Conservation (phyloP, 2,888 invertebrate genomes). For the Synanthedon myopaeformis region DNA sequence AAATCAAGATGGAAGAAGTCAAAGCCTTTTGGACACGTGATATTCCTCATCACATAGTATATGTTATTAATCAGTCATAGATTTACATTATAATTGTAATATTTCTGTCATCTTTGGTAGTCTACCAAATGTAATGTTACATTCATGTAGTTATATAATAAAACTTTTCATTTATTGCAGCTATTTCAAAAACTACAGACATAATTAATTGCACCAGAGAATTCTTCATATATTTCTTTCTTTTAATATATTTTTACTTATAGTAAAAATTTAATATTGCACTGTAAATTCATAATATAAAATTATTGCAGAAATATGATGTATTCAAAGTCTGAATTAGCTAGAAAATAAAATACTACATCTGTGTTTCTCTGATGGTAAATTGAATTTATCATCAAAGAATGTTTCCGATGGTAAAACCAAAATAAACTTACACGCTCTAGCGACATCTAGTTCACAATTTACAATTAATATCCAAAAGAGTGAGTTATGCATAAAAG, state of each 20-base stretch:
- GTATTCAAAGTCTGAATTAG: too few relatives aligned
- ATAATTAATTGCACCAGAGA: slow-evolving; percentile 43
- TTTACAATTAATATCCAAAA: background rate
- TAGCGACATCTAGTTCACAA: background rate
- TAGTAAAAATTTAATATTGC: slow-evolving; percentile 64
- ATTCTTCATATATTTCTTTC: slow-evolving; percentile 26
- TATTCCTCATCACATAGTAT: slow-evolving; percentile 8
- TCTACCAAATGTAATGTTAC: slow-evolving; percentile 19
- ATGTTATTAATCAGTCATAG: slow-evolving; percentile 24
- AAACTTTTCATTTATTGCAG: slow-evolving; percentile 17
- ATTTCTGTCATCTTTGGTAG: slow-evolving; percentile 54
- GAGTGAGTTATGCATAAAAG: background rate
- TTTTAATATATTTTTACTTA: slow-evolving; percentile 45
- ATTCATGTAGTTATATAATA: slow-evolving; percentile 13
- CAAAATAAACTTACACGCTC: background rate
- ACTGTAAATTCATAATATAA: slow-evolving; percentile 39
- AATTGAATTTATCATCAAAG: too few relatives aligned
- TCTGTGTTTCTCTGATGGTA: too few relatives aligned
- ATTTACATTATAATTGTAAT: slow-evolving; percentile 7
- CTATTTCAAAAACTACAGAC: slow-evolving; percentile 9
- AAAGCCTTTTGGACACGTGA: slow-evolving; percentile 5
- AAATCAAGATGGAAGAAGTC: slow-evolving; percentile 7
- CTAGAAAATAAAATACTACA: too few relatives aligned
- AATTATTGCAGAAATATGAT: slow-evolving; percentile 1
- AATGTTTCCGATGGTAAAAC: too few relatives aligned